Percentiles rank a stretch among this genome's conserved stretches.
Conservation (phyloP, 1,140 invertebrate species). For the Euura lappo region DNA sequence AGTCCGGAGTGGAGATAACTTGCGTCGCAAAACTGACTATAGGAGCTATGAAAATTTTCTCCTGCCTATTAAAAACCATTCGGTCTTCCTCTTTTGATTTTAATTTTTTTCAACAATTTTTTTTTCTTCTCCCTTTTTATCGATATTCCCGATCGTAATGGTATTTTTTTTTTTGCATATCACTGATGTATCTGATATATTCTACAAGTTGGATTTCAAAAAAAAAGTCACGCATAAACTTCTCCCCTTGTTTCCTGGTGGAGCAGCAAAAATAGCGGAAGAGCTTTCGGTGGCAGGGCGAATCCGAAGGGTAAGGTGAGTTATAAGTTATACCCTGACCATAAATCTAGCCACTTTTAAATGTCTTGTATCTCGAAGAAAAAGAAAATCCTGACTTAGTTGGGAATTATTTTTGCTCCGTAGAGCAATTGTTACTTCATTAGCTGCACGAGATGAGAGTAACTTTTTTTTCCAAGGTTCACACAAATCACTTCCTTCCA, state of each 20-base stretch:
- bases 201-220: constrained; percentile 1
- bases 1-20: neutral
- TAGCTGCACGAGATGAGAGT: neutral
- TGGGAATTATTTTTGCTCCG: neutral
- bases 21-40: too few species aligned
- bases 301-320: neutral
- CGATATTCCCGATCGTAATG: neutral
- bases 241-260: neutral
- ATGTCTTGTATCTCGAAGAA: neutral
- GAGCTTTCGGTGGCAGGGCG: neutral
- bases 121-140: neutral
- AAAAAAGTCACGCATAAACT: constrained; percentile 1
- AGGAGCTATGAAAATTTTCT: neutral
- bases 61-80: neutral
- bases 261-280: constrained; percentile 5
- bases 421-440: neutral
- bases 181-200: neutral
- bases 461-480: neutral
- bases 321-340: constrained; percentile 4
- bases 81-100: neutral
- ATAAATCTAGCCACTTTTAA: constrained; percentile 4
- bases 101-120: neutral
- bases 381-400: neutral
- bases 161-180: neutral
- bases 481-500: neutral